phyloP scores from a whole-genome alignment of 2,113 vertebrate species.

The Tor tambroides region DNA sequence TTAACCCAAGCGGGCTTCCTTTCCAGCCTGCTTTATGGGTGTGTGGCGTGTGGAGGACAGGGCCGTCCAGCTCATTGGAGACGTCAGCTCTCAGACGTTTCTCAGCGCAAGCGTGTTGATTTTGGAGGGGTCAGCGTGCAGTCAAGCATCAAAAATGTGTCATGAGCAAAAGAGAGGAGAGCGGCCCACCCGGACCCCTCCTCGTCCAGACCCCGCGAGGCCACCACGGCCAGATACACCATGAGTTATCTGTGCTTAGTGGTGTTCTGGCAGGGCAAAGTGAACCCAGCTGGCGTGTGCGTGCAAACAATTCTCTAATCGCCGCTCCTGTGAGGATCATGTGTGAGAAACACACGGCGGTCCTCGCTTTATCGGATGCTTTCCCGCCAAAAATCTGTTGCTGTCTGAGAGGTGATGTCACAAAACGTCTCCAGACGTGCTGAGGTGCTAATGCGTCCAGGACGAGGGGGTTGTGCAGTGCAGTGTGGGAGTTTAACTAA shows the following conservation, averaged over 20 bases:
- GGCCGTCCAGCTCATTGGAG: constrained; percentile 31
- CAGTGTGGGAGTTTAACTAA: background rate
- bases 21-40: background rate
- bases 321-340: constrained; percentile 39
- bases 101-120: constrained; percentile 58
- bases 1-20: constrained; percentile 9
- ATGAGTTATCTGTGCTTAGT: constrained; percentile 54
- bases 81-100: constrained; percentile 54
- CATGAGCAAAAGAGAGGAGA: background rate
- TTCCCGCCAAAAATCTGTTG: background rate
- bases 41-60: constrained; percentile 36
- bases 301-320: constrained; percentile 53
- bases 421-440: constrained; percentile 6
- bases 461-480: background rate
- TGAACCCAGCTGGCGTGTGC: constrained; percentile 58
- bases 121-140: constrained; percentile 62
- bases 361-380: background rate
- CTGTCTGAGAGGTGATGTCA: constrained; percentile 18
- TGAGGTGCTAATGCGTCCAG: constrained; percentile 1
- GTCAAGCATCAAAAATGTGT: constrained; percentile 47
- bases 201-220: background rate
- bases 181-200: background rate
- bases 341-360: constrained; percentile 43
- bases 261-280: constrained; percentile 51
- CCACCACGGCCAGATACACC: constrained; percentile 29